Percentiles rank a stretch among this genome's conserved stretches.
Evolutionary conservation across 2,113 vertebrate genomes (phyloP).

Genomic region (Daboia siamensis): DNA sequence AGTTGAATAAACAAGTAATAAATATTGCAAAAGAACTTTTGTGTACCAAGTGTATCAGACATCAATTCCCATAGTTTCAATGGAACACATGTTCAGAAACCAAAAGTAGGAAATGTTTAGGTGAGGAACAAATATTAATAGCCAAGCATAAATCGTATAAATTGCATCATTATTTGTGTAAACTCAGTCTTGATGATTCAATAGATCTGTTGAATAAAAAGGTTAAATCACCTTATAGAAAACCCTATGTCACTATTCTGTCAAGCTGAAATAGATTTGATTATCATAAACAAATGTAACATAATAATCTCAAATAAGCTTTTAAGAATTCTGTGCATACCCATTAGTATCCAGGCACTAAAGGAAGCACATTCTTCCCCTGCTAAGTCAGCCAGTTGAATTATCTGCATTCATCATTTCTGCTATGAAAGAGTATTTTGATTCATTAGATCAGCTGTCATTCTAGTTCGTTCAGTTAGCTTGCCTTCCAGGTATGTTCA

Average conservation of each 20-base stretch:
- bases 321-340: constrained; percentile 27
- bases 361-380: constrained; percentile 23
- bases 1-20: neutral
- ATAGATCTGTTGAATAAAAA: neutral
- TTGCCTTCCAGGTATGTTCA: neutral
- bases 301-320: neutral
- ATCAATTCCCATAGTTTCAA: neutral
- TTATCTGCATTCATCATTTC: constrained; percentile 3
- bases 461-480: constrained; percentile 38
- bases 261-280: neutral
- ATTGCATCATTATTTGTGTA: neutral
- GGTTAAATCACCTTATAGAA: neutral
- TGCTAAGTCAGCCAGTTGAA: constrained; percentile 12
- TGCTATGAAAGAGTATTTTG: constrained; percentile 38
- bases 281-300: constrained; percentile 8
- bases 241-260: neutral
- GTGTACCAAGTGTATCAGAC: neutral
- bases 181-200: neutral
- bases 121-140: neutral
- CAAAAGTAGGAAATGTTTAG: neutral
- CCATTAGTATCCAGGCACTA: constrained; percentile 16
- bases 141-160: neutral
- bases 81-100: neutral
- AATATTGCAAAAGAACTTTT: neutral
- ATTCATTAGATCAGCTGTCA: constrained; percentile 1